A percentile compares a stretch with the other conserved stretches of the same genome.
These are phyloP conservation scores for Gymnosoma rotundatum DNA, from an alignment of 2,888 invertebrate species.

Conservation along the genomic window DNA sequence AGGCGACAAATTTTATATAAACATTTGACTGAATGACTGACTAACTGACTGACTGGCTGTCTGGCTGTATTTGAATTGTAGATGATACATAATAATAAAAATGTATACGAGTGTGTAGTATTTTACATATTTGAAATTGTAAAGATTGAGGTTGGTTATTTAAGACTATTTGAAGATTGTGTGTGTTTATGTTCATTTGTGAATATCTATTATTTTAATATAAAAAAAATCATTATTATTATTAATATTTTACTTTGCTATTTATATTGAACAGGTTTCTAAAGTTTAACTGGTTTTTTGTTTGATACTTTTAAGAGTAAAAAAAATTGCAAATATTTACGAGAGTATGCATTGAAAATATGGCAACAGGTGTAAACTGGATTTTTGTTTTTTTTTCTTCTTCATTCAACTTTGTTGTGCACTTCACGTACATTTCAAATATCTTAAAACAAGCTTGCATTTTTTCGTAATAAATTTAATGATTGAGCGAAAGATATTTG, in stretches of 20 bases:
- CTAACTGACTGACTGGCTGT: too few relatives aligned
- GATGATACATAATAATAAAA: too few relatives aligned
- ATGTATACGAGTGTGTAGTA: too few relatives aligned
- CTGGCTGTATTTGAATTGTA: too few relatives aligned
- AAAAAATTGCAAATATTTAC: slow-evolving; percentile 59
- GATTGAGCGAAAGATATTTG: not conserved
- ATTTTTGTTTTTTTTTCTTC: not conserved
- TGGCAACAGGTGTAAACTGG: slow-evolving; percentile 65
- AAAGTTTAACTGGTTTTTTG: slow-evolving; percentile 36
- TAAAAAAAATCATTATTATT: too few relatives aligned
- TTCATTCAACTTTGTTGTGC: not conserved
- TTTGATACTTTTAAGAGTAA: slow-evolving; percentile 2
- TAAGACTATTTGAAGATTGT: slow-evolving; percentile 8
- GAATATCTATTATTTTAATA: too few relatives aligned
- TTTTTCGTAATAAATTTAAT: not conserved
- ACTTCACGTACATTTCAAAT: slow-evolving; percentile 27
- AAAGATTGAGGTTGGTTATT: slow-evolving; percentile 33
- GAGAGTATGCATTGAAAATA: slow-evolving; percentile 29
- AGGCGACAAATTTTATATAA: too few relatives aligned
- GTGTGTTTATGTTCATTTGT: not conserved
- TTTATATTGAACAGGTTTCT: slow-evolving; percentile 51
- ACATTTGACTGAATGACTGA: too few relatives aligned
- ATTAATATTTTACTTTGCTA: not conserved
- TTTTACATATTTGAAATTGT: slow-evolving; percentile 30
- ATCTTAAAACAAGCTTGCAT: slow-evolving; percentile 1